Conservation (phyloP, 2,888 invertebrate species). For the Oscheius sp. region DNA sequence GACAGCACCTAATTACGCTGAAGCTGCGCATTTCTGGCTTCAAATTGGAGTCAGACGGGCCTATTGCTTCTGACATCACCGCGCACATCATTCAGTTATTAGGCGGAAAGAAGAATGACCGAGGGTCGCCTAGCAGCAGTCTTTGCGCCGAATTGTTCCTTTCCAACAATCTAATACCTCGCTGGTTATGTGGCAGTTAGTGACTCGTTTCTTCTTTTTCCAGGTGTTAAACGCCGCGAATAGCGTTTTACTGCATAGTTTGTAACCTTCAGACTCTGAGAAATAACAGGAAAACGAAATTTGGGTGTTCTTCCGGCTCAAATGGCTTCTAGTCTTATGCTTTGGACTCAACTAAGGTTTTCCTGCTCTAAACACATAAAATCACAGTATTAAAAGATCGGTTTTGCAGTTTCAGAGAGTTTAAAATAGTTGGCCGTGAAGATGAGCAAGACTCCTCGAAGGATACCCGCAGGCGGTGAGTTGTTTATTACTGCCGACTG, state of each 20-base stretch:
- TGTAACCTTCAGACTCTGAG: neutral
- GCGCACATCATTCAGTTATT: conserved; percentile 33
- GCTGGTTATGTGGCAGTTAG: conserved; percentile 6
- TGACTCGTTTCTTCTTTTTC: conserved; percentile 6
- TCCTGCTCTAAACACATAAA: too few relatives aligned
- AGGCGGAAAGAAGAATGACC: conserved; percentile 11
- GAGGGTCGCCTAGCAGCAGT: conserved; percentile 24
- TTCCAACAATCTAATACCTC: neutral
- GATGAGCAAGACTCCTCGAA: neutral
- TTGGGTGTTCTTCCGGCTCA: neutral
- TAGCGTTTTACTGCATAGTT: conserved; percentile 12
- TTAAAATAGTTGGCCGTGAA: neutral
- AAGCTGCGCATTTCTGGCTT: conserved; percentile 11
- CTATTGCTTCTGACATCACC: conserved; percentile 36
- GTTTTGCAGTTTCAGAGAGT: neutral
- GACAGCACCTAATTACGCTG: conserved; percentile 29
- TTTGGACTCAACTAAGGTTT: too few relatives aligned
- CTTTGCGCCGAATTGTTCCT: neutral
- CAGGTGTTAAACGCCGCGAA: conserved; percentile 21
- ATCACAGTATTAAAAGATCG: too few relatives aligned
- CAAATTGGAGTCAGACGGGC: conserved; percentile 26
- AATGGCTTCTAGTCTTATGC: neutral
- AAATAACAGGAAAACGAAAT: neutral
- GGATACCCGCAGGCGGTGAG: conserved; percentile 9
- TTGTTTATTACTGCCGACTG: conserved; percentile 14